Conservation (phyloP, 2,888 invertebrate species). For the Oligia latruncula region DNA sequence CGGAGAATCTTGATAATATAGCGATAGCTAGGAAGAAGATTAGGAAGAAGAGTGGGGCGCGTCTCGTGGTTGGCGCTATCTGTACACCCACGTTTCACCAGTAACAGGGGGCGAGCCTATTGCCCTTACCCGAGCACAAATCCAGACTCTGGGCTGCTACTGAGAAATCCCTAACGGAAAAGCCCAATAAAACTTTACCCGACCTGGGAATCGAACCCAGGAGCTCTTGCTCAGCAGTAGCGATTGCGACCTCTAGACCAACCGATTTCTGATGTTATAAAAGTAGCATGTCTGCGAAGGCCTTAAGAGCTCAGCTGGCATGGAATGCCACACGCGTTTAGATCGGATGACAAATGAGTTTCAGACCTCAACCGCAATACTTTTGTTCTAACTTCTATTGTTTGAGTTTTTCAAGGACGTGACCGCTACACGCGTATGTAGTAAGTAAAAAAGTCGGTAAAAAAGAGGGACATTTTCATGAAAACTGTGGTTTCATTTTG, state of each 20-base stretch:
- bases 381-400: slow-evolving; percentile 51
- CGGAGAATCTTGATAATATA: background rate
- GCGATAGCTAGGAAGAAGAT: too few relatives aligned
- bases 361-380: slow-evolving; percentile 18
- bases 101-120: too few relatives aligned
- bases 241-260: background rate
- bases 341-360: slow-evolving; percentile 57
- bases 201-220: too few relatives aligned
- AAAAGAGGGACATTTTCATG: slow-evolving; percentile 5
- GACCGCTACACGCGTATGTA: background rate
- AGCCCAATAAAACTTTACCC: too few relatives aligned
- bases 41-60: too few relatives aligned
- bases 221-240: too few relatives aligned
- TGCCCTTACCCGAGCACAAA: background rate
- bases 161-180: too few relatives aligned
- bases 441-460: background rate
- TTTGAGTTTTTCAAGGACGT: slow-evolving; percentile 33
- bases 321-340: slow-evolving; percentile 20
- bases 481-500: background rate
- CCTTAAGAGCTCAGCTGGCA: slow-evolving; percentile 14
- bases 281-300: background rate
- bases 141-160: too few relatives aligned
- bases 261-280: background rate
- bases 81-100: too few relatives aligned
- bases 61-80: too few relatives aligned